phyloP scores from a whole-genome alignment of 1,140 invertebrate genomes.

The Drosophila novamexicana region DNA sequence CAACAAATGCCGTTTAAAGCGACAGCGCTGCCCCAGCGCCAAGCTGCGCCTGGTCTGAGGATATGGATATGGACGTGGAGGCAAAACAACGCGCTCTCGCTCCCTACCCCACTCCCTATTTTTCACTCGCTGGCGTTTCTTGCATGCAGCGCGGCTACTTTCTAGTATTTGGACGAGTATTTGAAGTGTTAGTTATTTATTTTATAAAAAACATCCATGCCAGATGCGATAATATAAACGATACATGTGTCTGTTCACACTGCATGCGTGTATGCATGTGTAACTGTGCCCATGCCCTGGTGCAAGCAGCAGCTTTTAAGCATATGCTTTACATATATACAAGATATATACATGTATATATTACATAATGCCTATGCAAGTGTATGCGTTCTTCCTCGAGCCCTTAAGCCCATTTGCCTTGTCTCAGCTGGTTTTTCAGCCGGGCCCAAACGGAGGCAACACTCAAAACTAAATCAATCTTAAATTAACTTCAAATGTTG shows the following conservation, averaged over 20 bases:
- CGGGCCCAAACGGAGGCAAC: not conserved
- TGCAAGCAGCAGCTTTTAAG: constrained; percentile 14
- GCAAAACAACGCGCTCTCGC: not conserved
- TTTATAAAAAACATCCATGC: constrained; percentile 39
- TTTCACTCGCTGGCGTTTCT: not conserved
- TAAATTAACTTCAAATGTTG: constrained; percentile 35
- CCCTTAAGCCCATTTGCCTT: constrained; percentile 3
- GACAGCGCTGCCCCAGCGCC: constrained; percentile 31
- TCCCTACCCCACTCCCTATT: not conserved
- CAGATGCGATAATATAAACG: constrained; percentile 8
- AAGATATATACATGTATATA: constrained; percentile 30
- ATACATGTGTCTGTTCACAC: constrained; percentile 3
- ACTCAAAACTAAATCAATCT: constrained; percentile 11
- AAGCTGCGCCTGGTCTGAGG: constrained; percentile 45
- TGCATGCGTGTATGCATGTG: too few relatives aligned
- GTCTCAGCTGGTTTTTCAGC: constrained; percentile 12
- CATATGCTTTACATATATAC: constrained; percentile 40
- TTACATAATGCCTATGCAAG: constrained; percentile 1
- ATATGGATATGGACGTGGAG: not conserved
- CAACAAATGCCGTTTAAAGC: constrained; percentile 1
- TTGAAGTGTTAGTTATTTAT: constrained; percentile 72
- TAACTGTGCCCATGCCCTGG: not conserved
- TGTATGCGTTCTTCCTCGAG: constrained; percentile 13
- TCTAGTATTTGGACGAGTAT: constrained; percentile 66
- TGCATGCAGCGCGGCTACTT: constrained; percentile 19